Percentiles rank a stretch among this genome's conserved stretches.
Evolutionary conservation across 2,888 invertebrate genomes (phyloP).

Genomic region (Idaea aversata): DNA sequence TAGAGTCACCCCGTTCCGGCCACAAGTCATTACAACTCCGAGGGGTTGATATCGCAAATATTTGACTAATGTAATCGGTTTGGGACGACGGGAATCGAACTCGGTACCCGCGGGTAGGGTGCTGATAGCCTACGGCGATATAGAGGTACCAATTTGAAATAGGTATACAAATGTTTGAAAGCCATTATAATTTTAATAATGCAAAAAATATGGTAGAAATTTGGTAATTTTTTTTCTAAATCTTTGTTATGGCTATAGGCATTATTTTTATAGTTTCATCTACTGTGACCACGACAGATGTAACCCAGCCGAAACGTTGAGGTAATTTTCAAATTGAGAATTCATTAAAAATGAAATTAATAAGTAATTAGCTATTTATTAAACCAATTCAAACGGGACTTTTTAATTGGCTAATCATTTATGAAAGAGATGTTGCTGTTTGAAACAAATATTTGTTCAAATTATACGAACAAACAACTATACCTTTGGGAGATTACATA

Average conservation of each 20-base stretch:
- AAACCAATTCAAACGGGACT: neutral
- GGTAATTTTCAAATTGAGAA: neutral
- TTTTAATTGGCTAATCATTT: too few species aligned
- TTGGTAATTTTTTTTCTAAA: neutral
- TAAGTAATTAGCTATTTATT: neutral
- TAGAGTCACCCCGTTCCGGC: neutral
- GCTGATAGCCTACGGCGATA: neutral
- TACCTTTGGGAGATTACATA: neutral
- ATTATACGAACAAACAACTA: neutral
- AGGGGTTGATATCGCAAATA: constrained; percentile 16
- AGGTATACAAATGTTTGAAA: neutral
- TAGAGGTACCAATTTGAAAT: neutral
- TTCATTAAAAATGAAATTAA: neutral
- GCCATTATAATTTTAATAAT: neutral
- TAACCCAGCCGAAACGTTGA: too few species aligned
- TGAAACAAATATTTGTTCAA: neutral
- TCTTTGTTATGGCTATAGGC: too few species aligned
- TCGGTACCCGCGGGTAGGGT: neutral
- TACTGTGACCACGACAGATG: neutral
- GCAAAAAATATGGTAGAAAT: neutral
- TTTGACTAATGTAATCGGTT: constrained; percentile 18
- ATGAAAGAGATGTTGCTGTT: neutral
- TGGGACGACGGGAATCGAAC: constrained; percentile 18
- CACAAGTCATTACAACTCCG: neutral
- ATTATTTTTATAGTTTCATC: neutral